A percentile compares a stretch with the other conserved stretches of the same genome.
Evolutionary conservation across 2,113 vertebrate species (phyloP).

Genomic region (Cricetomys ansorgei): DNA sequence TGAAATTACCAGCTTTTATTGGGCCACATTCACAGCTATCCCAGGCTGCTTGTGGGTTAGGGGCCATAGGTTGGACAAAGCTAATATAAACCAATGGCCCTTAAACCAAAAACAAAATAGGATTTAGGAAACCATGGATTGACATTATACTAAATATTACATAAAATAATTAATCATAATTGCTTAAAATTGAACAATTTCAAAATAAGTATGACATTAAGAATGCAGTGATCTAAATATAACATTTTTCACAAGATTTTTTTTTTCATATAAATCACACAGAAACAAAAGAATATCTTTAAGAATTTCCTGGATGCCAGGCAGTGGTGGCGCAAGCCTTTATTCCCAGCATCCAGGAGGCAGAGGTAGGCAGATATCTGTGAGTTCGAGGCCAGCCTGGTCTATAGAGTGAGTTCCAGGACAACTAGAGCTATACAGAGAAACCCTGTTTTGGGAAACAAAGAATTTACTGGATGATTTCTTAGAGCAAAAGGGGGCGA

Average conservation of each 20-base stretch:
- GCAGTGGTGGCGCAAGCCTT: no score
- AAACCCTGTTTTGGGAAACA: no score
- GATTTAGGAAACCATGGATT: neutral
- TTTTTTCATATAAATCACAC: neutral
- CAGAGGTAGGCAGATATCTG: no score
- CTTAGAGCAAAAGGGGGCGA: neutral
- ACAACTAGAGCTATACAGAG: no score
- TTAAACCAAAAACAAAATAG: neutral
- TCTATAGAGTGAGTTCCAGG: no score
- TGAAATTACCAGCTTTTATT: neutral
- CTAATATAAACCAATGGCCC: neutral
- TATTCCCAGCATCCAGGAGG: no score
- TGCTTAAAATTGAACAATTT: neutral
- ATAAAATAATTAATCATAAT: neutral
- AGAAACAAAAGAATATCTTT: neutral
- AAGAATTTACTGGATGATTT: slow-evolving; percentile 1
- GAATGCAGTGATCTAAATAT: neutral
- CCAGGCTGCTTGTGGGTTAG: no score
- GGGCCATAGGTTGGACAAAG: neutral
- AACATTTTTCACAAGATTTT: neutral
- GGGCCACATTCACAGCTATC: neutral
- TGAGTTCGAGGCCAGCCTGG: no score
- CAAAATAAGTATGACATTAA: slow-evolving; percentile 25
- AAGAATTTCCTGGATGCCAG: neutral
- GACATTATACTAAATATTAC: neutral